Evolutionary conservation across 2,888 invertebrate species (phyloP).

Genomic region (Acanthoscelides obtectus): DNA sequence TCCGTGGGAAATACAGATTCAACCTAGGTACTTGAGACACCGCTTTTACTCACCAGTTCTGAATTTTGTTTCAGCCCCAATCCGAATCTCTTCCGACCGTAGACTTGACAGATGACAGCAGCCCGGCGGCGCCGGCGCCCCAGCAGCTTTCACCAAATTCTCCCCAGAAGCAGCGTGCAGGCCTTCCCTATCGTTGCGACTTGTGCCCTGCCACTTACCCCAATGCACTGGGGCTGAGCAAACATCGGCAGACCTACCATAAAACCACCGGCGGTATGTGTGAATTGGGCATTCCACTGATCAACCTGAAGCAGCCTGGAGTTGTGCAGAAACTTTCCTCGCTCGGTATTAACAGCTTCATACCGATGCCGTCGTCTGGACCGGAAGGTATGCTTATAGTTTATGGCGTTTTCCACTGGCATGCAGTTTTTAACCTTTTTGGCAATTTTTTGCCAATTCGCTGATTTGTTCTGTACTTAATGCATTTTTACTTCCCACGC

Average conservation of each 20-base stretch:
- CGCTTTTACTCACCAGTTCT: no score
- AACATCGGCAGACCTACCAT: slow-evolving; percentile 63
- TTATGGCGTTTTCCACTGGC: no score
- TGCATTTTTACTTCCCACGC: no score
- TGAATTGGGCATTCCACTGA: slow-evolving; percentile 69
- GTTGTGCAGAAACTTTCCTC: slow-evolving; percentile 59
- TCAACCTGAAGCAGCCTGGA: slow-evolving; percentile 66
- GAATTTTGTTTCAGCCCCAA: neutral
- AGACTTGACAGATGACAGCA: slow-evolving; percentile 52
- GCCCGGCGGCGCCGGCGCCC: slow-evolving; percentile 40
- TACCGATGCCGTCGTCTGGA: slow-evolving; percentile 60
- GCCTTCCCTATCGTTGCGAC: slow-evolving; percentile 58
- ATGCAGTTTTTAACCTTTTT: no score
- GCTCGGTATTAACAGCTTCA: slow-evolving; percentile 70
- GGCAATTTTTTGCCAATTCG: no score
- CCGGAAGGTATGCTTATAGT: slow-evolving; percentile 17
- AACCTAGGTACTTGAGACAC: no score
- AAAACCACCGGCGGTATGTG: slow-evolving; percentile 51
- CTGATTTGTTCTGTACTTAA: no score
- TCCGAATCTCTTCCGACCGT: slow-evolving; percentile 40
- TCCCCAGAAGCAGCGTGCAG: slow-evolving; percentile 43
- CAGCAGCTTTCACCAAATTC: slow-evolving; percentile 33
- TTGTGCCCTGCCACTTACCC: slow-evolving; percentile 70
- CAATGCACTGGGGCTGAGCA: slow-evolving; percentile 53
- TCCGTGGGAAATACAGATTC: no score